phyloP scores from a whole-genome alignment of 2,888 invertebrate genomes.

The Diarsia brunnea region DNA sequence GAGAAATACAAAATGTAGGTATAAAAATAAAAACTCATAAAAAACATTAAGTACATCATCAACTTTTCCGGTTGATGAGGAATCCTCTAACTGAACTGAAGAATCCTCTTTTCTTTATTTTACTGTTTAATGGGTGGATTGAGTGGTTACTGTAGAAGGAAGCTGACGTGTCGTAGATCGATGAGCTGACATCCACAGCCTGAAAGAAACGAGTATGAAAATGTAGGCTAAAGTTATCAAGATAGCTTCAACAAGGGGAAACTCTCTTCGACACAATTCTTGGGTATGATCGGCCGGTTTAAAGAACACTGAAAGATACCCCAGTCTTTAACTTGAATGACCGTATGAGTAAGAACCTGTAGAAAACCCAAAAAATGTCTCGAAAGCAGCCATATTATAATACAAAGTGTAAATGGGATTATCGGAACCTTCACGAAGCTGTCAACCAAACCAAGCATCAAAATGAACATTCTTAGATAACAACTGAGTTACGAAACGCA shows the following conservation, averaged over 20 bases:
- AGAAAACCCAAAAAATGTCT: neutral
- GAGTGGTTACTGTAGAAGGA: conserved; percentile 86
- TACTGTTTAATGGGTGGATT: conserved; percentile 75
- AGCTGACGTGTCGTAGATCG: conserved; percentile 84
- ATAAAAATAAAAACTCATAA: conserved; percentile 49
- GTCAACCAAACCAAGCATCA: no score
- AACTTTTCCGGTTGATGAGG: conserved; percentile 76
- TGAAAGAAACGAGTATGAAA: conserved; percentile 64
- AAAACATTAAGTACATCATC: conserved; percentile 49
- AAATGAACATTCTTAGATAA: no score
- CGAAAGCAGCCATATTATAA: neutral
- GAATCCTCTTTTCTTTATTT: conserved; percentile 82
- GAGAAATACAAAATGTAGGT: conserved; percentile 48
- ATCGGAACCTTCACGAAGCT: no score
- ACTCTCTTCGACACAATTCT: neutral
- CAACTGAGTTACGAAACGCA: no score
- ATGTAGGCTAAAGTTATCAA: neutral
- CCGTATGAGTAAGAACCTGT: neutral
- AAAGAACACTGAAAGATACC: neutral
- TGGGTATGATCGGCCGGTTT: neutral
- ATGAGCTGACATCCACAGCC: conserved; percentile 83
- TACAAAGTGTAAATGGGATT: no score
- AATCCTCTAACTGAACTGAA: conserved; percentile 82
- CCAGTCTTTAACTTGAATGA: neutral
- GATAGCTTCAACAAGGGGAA: neutral